Percentiles rank a stretch among this genome's conserved stretches.
Conservation (phyloP, 92 coral and sea anemone species). For the Micromussa lordhowensis region DNA sequence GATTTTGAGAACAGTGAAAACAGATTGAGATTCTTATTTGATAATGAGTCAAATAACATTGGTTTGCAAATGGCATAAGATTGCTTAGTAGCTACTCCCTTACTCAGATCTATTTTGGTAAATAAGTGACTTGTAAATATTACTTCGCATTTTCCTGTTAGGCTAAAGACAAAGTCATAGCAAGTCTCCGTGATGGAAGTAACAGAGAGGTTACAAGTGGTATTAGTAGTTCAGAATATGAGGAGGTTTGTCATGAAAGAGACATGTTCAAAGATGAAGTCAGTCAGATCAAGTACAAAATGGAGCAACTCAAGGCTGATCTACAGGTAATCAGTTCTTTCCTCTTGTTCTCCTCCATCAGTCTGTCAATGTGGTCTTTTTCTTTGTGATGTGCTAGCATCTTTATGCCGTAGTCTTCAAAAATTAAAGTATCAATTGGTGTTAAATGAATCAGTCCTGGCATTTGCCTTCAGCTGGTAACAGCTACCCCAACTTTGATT, state of each 20-base stretch:
- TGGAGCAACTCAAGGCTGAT: constrained; percentile 94
- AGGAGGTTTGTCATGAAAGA: constrained; percentile 93
- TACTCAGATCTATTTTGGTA: not conserved
- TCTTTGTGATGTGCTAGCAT: not conserved
- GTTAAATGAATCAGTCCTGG: not conserved
- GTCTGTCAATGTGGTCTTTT: not conserved
- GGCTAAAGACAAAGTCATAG: constrained; percentile 97
- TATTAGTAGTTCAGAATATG: constrained; percentile 86
- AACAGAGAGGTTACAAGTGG: constrained; percentile 82
- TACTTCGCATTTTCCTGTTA: not conserved
- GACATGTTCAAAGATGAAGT: constrained; percentile 92
- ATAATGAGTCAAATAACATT: too few relatives aligned
- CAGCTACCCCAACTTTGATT: not conserved
- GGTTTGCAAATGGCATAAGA: too few relatives aligned
- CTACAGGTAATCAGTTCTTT: constrained; percentile 68
- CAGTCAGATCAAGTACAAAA: constrained; percentile 80
- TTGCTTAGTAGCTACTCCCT: not conserved
- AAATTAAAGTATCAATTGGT: too few relatives aligned
- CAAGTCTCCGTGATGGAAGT: constrained; percentile 91
- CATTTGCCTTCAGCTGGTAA: not conserved
- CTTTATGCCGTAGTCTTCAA: not conserved
- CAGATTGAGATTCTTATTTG: too few relatives aligned
- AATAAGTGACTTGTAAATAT: not conserved
- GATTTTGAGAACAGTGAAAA: too few relatives aligned
- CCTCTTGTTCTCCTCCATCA: not conserved